These are phyloP conservation scores for Centropus bengalensis DNA, from an alignment of 2,113 vertebrate genomes.

Conservation along the genomic window DNA sequence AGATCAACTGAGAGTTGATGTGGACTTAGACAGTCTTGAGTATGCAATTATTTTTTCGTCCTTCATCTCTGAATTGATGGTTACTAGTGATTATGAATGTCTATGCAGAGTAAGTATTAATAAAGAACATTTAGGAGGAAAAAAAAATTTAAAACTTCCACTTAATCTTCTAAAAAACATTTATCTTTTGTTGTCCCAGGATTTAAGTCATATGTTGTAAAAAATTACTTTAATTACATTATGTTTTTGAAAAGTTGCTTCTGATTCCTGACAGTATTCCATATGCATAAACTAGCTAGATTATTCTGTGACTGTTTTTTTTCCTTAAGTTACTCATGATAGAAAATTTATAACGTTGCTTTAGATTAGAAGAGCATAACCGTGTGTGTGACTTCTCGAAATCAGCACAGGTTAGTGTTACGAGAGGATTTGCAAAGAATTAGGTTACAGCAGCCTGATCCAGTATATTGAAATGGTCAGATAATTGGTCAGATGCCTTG, in stretches of 20 bases:
- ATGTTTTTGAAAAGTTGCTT: background rate
- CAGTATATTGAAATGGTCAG: background rate
- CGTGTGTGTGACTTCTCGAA: background rate
- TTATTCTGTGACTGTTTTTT: background rate
- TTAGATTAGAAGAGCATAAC: background rate
- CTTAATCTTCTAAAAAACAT: background rate
- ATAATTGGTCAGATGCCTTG: background rate
- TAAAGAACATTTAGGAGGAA: background rate
- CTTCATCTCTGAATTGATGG: background rate
- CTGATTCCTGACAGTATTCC: background rate
- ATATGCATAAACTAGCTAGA: background rate
- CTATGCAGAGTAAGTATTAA: background rate
- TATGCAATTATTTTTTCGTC: background rate
- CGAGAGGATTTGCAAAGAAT: background rate
- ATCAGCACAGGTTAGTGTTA: background rate
- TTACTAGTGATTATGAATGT: background rate
- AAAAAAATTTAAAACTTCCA: accelerated
- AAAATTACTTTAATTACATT: background rate
- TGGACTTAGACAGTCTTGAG: background rate
- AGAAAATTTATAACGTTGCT: background rate
- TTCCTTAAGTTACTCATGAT: background rate
- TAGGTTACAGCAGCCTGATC: background rate
- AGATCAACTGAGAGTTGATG: background rate
- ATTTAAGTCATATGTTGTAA: background rate
- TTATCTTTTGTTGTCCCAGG: background rate